Base-by-base conservation (phyloP, 2,113 vertebrate species). In the Corvus hawaiiensis region DNA sequence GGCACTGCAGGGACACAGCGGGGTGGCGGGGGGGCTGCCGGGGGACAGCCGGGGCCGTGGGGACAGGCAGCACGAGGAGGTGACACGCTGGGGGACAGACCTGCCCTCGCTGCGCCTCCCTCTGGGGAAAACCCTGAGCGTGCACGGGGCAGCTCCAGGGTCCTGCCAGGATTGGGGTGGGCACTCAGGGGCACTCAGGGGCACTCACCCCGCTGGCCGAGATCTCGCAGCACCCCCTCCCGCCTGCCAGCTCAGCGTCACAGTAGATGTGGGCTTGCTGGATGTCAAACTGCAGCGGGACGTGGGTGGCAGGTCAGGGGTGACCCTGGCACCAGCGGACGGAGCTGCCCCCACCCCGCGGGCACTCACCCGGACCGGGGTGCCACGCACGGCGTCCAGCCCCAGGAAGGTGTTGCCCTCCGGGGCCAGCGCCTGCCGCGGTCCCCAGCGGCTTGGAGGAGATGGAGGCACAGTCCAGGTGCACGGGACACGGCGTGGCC, bases 221-320 rank as follows among this genome's bases (percentile, higher is more conserved):
- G 69, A 99, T 99, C 97, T 99, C 99, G 28, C 99, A 99, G 97
- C 99, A 99, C 20, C 98, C 98, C 98, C 89, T 99, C 99, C 77
- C 98, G 98, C 69, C 98, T 97, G 98, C 99, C 43, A 99, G 98
- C 83, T 97, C 94, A 0, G 98, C 98, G 68, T 99, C 98, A 12
- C 99, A 99, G 87, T 99, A 99, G 95, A 99, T 95, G 90, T 98
- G 98, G 6, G 98, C 98, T 97, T 99, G 99, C 97, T 99, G 99
- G 84, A 99, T 88, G 95, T 99, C 99, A 39, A 99, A 98, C 99
- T 99, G 96, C 49, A 66, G 90, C 3, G 2, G 66, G 68, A 56
- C 64, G 3, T 8, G 59, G 24, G 23, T 1, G 1, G 3, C 6
- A 0, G 59, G 6, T 89, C 52, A 91, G 71, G 30, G 11, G 2